Conservation (phyloP, 2,797 vertebrate species). For the Buphagus erythrorhynchus region DNA sequence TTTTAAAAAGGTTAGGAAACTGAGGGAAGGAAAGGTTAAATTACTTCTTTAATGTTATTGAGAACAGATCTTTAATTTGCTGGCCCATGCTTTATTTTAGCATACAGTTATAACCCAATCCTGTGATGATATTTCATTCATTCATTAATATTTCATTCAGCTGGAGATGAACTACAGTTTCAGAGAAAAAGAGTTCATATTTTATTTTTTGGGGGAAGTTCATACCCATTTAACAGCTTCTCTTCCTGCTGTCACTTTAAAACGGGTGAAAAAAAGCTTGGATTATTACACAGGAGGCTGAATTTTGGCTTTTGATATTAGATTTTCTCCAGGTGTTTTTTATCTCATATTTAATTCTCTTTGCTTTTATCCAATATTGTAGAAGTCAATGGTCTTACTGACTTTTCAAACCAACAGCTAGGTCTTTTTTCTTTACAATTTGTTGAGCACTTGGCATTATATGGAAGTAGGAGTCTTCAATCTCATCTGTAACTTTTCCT, state of each 20-base stretch:
- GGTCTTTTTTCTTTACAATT: no score
- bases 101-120: not conserved
- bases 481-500: not conserved
- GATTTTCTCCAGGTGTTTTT: not conserved
- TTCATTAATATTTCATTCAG: not conserved
- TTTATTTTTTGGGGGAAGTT: not conserved
- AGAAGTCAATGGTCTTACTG: not conserved
- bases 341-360: not conserved
- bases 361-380: not conserved
- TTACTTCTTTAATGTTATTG: not conserved
- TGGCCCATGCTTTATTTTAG: not conserved
- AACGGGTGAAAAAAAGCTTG: rapidly evolving
- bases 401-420: not conserved
- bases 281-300: not conserved
- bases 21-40: not conserved
- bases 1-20: not conserved
- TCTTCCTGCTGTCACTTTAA: not conserved
- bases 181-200: not conserved
- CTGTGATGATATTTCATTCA: not conserved
- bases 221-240: not conserved
- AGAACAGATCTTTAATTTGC: not conserved
- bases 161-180: not conserved
- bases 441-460: not conserved
- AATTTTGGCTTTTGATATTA: not conserved
- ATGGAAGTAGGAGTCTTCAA: not conserved